Conservation (phyloP, 2,113 vertebrate genomes). For the Brachionichthys hirsutus region DNA sequence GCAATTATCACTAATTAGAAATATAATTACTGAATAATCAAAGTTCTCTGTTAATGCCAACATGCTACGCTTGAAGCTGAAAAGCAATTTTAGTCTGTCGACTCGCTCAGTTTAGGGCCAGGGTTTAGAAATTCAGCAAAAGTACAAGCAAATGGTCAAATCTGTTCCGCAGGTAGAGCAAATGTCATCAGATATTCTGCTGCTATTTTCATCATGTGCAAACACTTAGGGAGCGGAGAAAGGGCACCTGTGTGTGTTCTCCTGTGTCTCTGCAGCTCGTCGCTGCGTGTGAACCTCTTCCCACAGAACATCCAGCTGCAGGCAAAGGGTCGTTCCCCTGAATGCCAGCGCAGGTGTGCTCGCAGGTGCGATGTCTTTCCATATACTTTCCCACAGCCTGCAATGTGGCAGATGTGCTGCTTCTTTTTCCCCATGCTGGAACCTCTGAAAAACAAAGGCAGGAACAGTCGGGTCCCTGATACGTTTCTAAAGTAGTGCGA, state of each 20-base stretch:
- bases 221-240: constrained; percentile 37
- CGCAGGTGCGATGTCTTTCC: constrained; percentile 98
- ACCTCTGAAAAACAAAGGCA: constrained; percentile 80
- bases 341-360: constrained; percentile 99
- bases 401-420: constrained; percentile 98
- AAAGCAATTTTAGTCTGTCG: constrained; percentile 18
- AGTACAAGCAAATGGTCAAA: constrained; percentile 1
- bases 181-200: constrained; percentile 25
- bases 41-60: constrained; percentile 24
- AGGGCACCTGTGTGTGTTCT: constrained; percentile 95
- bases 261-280: constrained; percentile 97
- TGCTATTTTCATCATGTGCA: constrained; percentile 45
- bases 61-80: constrained; percentile 23
- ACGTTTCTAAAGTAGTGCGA: not conserved
- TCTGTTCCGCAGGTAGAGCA: constrained; percentile 4
- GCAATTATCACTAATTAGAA: constrained; percentile 23
- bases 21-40: constrained; percentile 25
- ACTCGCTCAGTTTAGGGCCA: constrained; percentile 17
- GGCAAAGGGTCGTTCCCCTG: constrained; percentile 96
- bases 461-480: not conserved
- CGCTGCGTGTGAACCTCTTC: constrained; percentile 97
- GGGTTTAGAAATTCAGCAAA: not conserved
- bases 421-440: constrained; percentile 96
- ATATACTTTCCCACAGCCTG: constrained; percentile 97
- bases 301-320: constrained; percentile 99